Evolutionary conservation across 2,797 vertebrate species (phyloP).

Genomic region (Mallotus villosus): DNA sequence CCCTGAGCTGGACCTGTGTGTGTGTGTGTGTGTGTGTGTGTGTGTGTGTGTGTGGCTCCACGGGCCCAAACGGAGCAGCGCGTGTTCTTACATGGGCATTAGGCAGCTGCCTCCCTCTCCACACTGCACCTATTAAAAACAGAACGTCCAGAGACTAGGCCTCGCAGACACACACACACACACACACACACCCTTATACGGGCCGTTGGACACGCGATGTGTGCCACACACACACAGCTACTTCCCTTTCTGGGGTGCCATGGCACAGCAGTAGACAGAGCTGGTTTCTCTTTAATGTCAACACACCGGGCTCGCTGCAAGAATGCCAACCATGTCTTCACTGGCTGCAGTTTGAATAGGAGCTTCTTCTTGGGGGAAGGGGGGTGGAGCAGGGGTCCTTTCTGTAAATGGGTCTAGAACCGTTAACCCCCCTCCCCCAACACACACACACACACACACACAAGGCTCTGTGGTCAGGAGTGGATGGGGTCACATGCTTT

Average conservation of each 20-base stretch:
- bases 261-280: background rate
- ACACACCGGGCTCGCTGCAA: background rate
- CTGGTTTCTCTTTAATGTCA: background rate
- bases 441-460: too few species aligned
- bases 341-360: background rate
- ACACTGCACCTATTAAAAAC: slow-evolving; percentile 54
- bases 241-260: too few species aligned
- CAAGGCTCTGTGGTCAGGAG: too few species aligned
- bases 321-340: background rate
- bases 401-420: background rate
- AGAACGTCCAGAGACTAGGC: background rate
- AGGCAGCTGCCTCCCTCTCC: slow-evolving; percentile 36
- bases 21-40: slow-evolving; percentile 6
- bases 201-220: background rate
- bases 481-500: too few species aligned
- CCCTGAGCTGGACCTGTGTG: slow-evolving; percentile 2
- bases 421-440: background rate
- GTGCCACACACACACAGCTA: slow-evolving; percentile 1
- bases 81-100: slow-evolving; percentile 77
- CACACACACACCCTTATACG: slow-evolving; percentile 18
- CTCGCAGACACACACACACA: slow-evolving; percentile 3
- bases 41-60: slow-evolving; percentile 11
- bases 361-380: too few species aligned
- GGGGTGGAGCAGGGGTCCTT: too few species aligned
- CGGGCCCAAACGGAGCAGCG: slow-evolving; percentile 30